Percentiles rank a stretch among this genome's conserved stretches.
Evolutionary conservation across 2,113 vertebrate species (phyloP).

Genomic region (Pseudorasbora parva): DNA sequence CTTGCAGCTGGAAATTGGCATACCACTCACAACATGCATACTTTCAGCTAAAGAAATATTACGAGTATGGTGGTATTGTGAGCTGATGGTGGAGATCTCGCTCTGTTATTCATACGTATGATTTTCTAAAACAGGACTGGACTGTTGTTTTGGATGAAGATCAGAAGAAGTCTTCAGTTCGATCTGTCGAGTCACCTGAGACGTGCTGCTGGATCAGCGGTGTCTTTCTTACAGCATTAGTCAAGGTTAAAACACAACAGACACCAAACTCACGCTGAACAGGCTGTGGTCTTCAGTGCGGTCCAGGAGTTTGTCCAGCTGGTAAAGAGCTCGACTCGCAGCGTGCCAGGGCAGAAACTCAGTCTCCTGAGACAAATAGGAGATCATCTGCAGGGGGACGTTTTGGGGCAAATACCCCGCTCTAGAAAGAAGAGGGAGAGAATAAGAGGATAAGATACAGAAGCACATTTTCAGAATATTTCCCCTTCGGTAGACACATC

Average conservation of each 20-base stretch:
- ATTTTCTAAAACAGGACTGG: neutral
- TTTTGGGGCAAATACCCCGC: constrained; percentile 96
- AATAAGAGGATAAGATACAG: neutral
- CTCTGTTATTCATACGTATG: neutral
- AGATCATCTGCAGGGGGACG: constrained; percentile 92
- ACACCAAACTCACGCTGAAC: constrained; percentile 76
- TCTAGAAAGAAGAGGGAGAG: constrained; percentile 73
- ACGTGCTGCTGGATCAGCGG: neutral
- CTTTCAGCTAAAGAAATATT: neutral
- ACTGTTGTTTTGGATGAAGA: neutral
- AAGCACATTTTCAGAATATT: constrained; percentile 9
- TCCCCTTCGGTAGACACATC: neutral
- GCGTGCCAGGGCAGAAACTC: constrained; percentile 98
- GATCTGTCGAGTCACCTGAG: neutral
- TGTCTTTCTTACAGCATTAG: neutral
- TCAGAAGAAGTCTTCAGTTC: neutral
- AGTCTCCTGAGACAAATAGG: constrained; percentile 90
- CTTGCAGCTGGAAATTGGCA: neutral
- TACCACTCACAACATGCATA: neutral
- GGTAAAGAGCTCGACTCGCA: constrained; percentile 92
- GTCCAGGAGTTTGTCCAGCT: constrained; percentile 96
- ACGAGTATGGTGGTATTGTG: neutral
- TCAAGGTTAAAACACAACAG: neutral
- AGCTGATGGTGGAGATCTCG: neutral
- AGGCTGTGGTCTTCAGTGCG: constrained; percentile 93